Base-by-base conservation (phyloP, 2,888 invertebrate species). In the Pandemis heparana region DNA sequence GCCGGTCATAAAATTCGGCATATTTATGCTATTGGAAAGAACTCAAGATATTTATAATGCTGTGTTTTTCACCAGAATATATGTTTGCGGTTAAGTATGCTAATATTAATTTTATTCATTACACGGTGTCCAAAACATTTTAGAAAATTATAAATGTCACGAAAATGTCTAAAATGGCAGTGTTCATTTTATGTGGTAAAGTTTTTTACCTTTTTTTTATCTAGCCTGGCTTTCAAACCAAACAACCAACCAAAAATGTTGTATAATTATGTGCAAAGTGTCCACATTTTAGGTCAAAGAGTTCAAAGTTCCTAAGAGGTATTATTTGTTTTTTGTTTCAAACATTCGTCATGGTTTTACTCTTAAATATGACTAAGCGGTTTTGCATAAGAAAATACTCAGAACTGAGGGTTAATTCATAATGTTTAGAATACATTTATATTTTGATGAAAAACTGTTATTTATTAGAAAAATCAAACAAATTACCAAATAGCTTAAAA, bases 1-100 rank as follows among this genome's bases (percentile, higher is more conserved):
- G 62, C 62, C 8, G 46, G 56, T 56, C 67, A 67, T 72, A 72
- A 67, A 72, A 67, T 67, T 67, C 56, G 72, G 43, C 66, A 67
- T 67, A 72, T 62, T 67, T 72, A 53, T 67, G 43, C 59, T 68
- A 63, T 72, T 67, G 67, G 67, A 59, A 39, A 62, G 43, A 68
- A 68, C 68, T 63, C 39, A 46, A 68, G 63, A 68, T 61, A 61
- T 66, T 66, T 71, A 71, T 66, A 46, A 62, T 32, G 39, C 48
- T 65, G 65, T 73, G 14, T 59, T 68, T 51, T 63, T 23, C 39
- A 60, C 39, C 32, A 8, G 23, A 56, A 18, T 10, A 56, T 56
- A 56, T 43, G 61, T 16, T 71, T 12, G 51, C 18, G 46, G 39
- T 16, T 38, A 59, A 51, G 64, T 65, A 71, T 64, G 71, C 59